These are phyloP conservation scores for Scaptomyza hsui DNA, from an alignment of 1,140 invertebrate species.

Conservation along the genomic window DNA sequence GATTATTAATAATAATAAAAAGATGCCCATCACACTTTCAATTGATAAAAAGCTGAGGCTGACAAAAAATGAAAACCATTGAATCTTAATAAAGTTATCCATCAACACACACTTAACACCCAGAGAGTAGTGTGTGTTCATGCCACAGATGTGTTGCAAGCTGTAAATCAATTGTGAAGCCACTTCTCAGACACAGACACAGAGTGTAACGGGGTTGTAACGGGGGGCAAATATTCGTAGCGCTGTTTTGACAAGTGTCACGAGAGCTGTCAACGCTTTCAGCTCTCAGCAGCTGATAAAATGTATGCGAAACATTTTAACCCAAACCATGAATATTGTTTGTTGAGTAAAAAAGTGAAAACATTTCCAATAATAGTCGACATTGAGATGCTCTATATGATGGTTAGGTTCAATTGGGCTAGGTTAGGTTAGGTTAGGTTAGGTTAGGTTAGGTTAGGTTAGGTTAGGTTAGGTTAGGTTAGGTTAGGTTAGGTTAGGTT, in stretches of 20 bases:
- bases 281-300: conserved; percentile 33
- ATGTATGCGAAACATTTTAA: conserved; percentile 15
- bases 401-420: not conserved
- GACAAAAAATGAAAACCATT: conserved; percentile 24
- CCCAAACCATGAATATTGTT: not conserved
- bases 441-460: not conserved
- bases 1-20: conserved; percentile 65
- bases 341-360: not conserved
- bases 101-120: conserved; percentile 25
- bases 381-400: conserved; percentile 23
- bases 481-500: not conserved
- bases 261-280: conserved; percentile 62
- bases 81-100: conserved; percentile 66
- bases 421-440: not conserved
- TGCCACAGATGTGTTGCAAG: conserved; percentile 27
- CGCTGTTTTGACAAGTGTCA: conserved; percentile 72
- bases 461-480: not conserved
- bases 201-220: conserved; percentile 7
- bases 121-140: not conserved
- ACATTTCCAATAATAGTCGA: not conserved
- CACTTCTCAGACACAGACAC: not conserved
- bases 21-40: conserved; percentile 68
- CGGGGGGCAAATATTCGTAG: conserved; percentile 48
- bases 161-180: conserved; percentile 53
- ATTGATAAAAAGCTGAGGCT: conserved; percentile 48